A percentile compares a stretch with the other conserved stretches of the same genome.
phyloP scores from a whole-genome alignment of 2,888 invertebrate genomes.

The Drosophila monieri region DNA sequence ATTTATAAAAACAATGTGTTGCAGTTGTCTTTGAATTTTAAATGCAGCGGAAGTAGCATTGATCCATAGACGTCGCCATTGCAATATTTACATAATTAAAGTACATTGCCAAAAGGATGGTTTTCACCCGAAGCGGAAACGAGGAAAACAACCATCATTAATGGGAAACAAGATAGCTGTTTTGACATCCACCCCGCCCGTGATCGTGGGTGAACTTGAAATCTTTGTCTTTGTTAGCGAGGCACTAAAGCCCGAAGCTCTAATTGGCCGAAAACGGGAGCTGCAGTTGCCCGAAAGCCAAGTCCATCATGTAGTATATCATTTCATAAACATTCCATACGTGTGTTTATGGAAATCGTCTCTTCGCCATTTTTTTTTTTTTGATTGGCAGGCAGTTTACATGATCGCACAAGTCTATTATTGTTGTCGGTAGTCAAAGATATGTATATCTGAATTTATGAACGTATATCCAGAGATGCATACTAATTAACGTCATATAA shows the following conservation, averaged over 20 bases:
- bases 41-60: constrained; percentile 18
- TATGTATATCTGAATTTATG: constrained; percentile 12
- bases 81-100: constrained; percentile 14
- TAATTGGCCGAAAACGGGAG: constrained; percentile 19
- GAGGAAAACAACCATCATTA: background rate
- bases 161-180: constrained; percentile 8
- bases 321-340: constrained; percentile 9
- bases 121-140: constrained; percentile 28
- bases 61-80: background rate
- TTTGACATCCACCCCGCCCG: background rate
- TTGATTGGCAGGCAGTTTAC: constrained; percentile 45
- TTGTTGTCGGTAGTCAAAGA: constrained; percentile 37
- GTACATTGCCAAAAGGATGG: constrained; percentile 28
- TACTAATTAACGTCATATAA: constrained; percentile 33
- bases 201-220: constrained; percentile 31
- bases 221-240: constrained; percentile 28
- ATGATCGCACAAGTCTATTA: constrained; percentile 38
- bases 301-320: background rate
- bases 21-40: constrained; percentile 27
- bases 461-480: constrained; percentile 14
- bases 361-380: constrained; percentile 16
- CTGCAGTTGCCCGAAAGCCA: background rate
- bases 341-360: constrained; percentile 11
- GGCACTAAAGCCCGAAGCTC: constrained; percentile 8
- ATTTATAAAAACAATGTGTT: constrained; percentile 11